phyloP scores from a whole-genome alignment of 2,113 vertebrate genomes.

The Mastomys natalensis region DNA sequence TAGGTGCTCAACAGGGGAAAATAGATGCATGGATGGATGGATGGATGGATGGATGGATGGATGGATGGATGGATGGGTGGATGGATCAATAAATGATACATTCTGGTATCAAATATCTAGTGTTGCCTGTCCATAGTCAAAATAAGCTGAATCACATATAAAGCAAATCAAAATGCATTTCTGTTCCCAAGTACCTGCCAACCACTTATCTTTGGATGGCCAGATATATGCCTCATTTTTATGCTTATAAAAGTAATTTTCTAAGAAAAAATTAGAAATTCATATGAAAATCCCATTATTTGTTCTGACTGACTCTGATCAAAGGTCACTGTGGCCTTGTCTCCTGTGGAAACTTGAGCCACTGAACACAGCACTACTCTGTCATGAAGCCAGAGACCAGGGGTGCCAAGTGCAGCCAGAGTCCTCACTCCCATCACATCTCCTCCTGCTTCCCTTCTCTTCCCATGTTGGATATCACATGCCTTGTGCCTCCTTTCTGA shows the following conservation, averaged over 20 bases:
- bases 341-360: background rate
- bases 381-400: background rate
- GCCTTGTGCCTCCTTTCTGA: background rate
- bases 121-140: background rate
- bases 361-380: background rate
- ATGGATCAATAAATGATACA: background rate
- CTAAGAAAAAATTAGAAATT: conserved; percentile 24
- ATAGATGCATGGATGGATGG: no score
- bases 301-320: background rate
- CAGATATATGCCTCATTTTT: background rate
- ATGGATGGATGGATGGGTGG: background rate
- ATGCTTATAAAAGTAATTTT: conserved; percentile 2
- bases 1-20: background rate
- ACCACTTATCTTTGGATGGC: background rate
- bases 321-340: background rate
- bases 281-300: background rate
- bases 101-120: background rate
- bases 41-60: background rate
- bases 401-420: rapidly evolving
- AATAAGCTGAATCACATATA: background rate
- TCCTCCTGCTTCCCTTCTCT: background rate
- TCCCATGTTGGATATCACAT: background rate
- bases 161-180: background rate
- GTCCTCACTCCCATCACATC: background rate
- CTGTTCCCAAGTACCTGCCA: background rate